Conservation (phyloP, 2,113 vertebrate species). For the Oncorhynchus gorbuscha region DNA sequence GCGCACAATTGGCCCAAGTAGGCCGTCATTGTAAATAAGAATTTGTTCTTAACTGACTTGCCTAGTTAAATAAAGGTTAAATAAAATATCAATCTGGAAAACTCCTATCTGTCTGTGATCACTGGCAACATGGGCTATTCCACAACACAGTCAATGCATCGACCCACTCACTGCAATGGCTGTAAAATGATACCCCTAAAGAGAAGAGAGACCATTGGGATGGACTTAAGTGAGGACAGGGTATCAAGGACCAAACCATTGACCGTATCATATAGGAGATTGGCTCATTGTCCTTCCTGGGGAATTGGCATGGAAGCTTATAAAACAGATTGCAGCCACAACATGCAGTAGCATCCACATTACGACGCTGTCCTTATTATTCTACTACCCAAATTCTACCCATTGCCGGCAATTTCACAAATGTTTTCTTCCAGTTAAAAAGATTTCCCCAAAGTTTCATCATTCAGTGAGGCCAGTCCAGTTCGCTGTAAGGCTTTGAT, state of each 20-base stretch:
- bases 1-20: too few relatives aligned
- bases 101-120: constrained; percentile 41
- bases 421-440: constrained; percentile 45
- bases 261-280: constrained; percentile 34
- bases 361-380: constrained; percentile 39
- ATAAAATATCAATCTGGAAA: constrained; percentile 36
- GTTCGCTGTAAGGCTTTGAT: constrained; percentile 34
- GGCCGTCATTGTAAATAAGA: too few relatives aligned
- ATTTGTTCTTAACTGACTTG: too few relatives aligned
- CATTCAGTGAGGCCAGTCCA: constrained; percentile 46
- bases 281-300: constrained; percentile 32
- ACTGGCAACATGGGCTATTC: constrained; percentile 34
- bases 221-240: constrained; percentile 23
- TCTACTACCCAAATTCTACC: constrained; percentile 46
- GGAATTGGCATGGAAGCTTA: constrained; percentile 31
- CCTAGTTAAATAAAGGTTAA: too few relatives aligned
- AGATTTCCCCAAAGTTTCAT: constrained; percentile 67
- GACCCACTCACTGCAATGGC: constrained; percentile 29
- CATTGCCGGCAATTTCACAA: constrained; percentile 54
- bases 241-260: constrained; percentile 58
- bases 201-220: constrained; percentile 50
- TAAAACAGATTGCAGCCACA: constrained; percentile 51
- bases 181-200: constrained; percentile 13
- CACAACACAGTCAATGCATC: constrained; percentile 17
- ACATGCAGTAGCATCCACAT: constrained; percentile 45